Evolutionary conservation across 2,797 vertebrate genomes (phyloP), one percentile per base, ranked within the genome.

Genomic region (Petrocephalus sullivani): DNA sequence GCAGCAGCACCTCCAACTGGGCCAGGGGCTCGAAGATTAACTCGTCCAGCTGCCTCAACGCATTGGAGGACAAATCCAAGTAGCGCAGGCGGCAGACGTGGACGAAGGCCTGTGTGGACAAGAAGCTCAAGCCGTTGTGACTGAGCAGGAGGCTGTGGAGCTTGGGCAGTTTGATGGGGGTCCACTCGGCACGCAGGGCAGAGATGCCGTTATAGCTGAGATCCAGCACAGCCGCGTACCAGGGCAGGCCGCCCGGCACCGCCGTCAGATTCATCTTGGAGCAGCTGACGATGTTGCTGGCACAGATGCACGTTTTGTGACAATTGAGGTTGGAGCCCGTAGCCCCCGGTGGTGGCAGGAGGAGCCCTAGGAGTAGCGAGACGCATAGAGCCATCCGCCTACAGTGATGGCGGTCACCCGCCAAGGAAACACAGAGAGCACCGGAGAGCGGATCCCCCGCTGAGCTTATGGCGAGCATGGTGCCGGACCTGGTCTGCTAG

Each of bases 261-360:
- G 12, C 41, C 28, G 91, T 94, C 93, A 99, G 94, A 86, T 95
- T 96, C 92, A 97, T 97, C 93, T 97, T 98, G 46, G 98, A 97
- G 94, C 98, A 99, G 95, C 98, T 99, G 87, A 99, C 97, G 83
- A 99, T 97, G 94, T 98, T 98, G 91, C 98, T 98, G 94, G 98
- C 98, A 7, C 98, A 99, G 91, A 99, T 94, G 89, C 98, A 99
- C 9, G 90, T 96, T 0, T 94, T 94, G 60, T 97, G 97, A 90
- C 97, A 99, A 93, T 95, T 97, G 12, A 96, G 78, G 1, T 92
- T 88, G 0, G 95, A 90, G 19, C 92, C 94, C 0, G 64, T 81
- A 0, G 91, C 90, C 86, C 89, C 92, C 0, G 94, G 92, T n/a
- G 92, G 90, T 92, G 91, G 93, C 87, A 93, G 91, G 56, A 94